These are phyloP conservation scores for Polia nebulosa DNA, from an alignment of 2,888 invertebrate species.

Conservation along the genomic window DNA sequence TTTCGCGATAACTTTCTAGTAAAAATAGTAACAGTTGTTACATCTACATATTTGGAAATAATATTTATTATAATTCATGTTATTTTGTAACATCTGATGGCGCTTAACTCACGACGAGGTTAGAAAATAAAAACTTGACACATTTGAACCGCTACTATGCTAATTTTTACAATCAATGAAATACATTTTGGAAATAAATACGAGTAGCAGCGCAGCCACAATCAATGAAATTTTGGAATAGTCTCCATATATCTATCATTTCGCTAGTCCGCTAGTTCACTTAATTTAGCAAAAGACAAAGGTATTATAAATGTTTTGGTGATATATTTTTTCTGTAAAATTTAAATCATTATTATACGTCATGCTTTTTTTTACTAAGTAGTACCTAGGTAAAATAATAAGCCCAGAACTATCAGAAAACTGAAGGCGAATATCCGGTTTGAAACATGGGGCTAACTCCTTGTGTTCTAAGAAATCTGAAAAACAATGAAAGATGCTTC, in stretches of 20 bases:
- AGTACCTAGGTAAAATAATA: too few species aligned
- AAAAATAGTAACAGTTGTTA: constrained; percentile 23
- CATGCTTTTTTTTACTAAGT: too few species aligned
- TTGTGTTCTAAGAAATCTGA: not conserved
- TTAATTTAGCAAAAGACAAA: not conserved
- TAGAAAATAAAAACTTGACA: not conserved
- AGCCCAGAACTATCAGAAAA: not conserved
- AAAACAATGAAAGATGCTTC: not conserved
- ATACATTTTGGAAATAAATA: not conserved
- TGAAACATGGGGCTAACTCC: too few species aligned
- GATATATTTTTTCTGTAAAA: too few species aligned
- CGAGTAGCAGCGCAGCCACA: not conserved
- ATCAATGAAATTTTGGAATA: not conserved
- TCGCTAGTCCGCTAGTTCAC: not conserved
- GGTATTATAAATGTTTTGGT: too few species aligned
- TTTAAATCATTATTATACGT: too few species aligned
- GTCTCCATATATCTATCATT: not conserved
- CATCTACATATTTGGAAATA: constrained; percentile 29
- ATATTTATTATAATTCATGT: constrained; percentile 7
- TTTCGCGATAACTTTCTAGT: constrained; percentile 9
- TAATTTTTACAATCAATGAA: not conserved
- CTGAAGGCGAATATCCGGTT: not conserved
- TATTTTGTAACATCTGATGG: not conserved
- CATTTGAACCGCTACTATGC: not conserved
- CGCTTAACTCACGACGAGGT: not conserved